Conservation (phyloP, 2,797 vertebrate genomes). For the Steatocranus sp. region DNA sequence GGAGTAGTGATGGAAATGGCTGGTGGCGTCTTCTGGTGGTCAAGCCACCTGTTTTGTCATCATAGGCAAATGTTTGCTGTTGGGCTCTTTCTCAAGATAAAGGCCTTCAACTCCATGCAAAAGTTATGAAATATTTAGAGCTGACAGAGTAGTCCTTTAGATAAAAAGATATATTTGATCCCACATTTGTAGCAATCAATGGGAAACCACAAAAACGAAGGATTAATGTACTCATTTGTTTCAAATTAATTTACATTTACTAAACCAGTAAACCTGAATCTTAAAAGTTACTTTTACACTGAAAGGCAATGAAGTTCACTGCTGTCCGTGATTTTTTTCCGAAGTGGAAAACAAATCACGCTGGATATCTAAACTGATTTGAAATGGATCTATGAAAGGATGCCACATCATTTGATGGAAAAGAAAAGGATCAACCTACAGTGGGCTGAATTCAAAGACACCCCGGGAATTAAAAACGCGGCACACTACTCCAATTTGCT, state of each 20-base stretch:
- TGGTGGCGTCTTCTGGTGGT: not conserved
- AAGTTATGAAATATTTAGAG: not conserved
- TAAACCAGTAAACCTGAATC: not conserved
- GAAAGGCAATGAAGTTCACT: not conserved
- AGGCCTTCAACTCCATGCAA: not conserved
- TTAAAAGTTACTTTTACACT: not conserved
- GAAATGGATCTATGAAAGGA: accelerated
- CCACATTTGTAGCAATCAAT: not conserved
- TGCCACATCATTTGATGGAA: accelerated
- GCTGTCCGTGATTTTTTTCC: not conserved
- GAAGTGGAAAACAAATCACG: not conserved
- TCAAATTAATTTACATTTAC: not conserved
- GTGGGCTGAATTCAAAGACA: not conserved
- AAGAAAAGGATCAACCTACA: not conserved
- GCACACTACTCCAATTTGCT: not conserved
- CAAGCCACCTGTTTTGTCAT: constrained; percentile 22
- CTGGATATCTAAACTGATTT: not conserved
- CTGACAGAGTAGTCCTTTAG: not conserved
- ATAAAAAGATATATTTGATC: not conserved
- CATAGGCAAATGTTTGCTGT: not conserved
- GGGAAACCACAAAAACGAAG: not conserved
- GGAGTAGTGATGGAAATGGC: constrained; percentile 9
- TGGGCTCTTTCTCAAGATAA: not conserved
- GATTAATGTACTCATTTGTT: not conserved
- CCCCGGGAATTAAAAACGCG: accelerated